Conservation (phyloP, 1,140 invertebrate species). For the Diabrotica undecimpunctata region DNA sequence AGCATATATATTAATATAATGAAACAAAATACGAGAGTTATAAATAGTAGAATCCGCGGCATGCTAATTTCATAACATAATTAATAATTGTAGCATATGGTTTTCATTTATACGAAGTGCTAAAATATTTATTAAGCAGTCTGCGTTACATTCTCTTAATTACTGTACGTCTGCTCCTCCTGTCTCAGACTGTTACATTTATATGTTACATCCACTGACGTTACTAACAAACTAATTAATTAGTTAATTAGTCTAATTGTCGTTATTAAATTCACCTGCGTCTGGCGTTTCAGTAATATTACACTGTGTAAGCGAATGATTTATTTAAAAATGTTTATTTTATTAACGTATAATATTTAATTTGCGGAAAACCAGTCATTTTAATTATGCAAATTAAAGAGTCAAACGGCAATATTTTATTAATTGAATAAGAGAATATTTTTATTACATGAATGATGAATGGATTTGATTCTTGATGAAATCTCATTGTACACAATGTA, state of each 20-base stretch:
- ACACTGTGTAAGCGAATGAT: too few relatives aligned
- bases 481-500: too few relatives aligned
- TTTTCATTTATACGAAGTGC: slow-evolving; percentile 17
- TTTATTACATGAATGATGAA: too few relatives aligned
- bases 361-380: too few relatives aligned
- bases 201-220: neutral
- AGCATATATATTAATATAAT: slow-evolving; percentile 20
- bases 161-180: slow-evolving; percentile 7
- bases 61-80: slow-evolving; percentile 21
- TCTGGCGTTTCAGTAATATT: neutral
- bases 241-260: slow-evolving; percentile 19
- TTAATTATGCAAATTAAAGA: too few relatives aligned
- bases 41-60: slow-evolving; percentile 17
- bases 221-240: slow-evolving; percentile 18
- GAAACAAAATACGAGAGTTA: slow-evolving; percentile 21
- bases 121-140: slow-evolving; percentile 19
- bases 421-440: too few relatives aligned
- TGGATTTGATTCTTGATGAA: too few relatives aligned
- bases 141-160: slow-evolving; percentile 18
- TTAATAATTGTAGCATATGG: slow-evolving; percentile 21
- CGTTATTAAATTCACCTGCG: slow-evolving; percentile 14
- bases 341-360: too few relatives aligned
- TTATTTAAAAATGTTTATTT: too few relatives aligned
- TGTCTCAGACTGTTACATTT: slow-evolving; percentile 10
- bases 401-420: too few relatives aligned